Percentiles rank a stretch among this genome's conserved stretches.
Evolutionary conservation across 2,113 vertebrate genomes (phyloP).

Genomic region (Otis tarda): DNA sequence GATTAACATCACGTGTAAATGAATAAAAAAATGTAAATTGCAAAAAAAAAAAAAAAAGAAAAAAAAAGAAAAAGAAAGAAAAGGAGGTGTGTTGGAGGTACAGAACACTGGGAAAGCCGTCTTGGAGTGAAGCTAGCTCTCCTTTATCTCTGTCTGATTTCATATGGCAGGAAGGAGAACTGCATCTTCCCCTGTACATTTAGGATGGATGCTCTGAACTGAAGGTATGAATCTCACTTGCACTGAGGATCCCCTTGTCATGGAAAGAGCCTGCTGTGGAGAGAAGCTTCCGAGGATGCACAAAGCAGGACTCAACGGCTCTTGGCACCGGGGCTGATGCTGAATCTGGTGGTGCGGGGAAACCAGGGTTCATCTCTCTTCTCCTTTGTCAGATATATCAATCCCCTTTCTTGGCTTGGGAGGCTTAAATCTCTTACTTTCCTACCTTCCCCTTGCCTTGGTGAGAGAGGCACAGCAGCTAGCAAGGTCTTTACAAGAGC

Average conservation of each 20-base stretch:
- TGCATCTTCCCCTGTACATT: background rate
- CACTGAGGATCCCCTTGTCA: background rate
- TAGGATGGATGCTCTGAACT: background rate
- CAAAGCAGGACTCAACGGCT: background rate
- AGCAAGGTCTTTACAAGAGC: background rate
- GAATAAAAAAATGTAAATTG: conserved; percentile 76
- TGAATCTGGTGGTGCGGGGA: background rate
- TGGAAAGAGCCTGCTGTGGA: background rate
- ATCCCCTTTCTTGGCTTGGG: background rate
- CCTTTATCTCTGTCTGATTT: background rate
- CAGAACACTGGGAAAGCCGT: background rate
- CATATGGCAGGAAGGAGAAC: background rate
- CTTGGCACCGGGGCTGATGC: too few species aligned
- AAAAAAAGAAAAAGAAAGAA: background rate
- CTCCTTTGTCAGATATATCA: background rate
- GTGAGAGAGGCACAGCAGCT: background rate
- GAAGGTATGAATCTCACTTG: background rate
- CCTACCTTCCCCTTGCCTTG: background rate
- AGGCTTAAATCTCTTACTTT: background rate
- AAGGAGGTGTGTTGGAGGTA: background rate
- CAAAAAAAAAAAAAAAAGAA: background rate
- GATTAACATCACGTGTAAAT: conserved; percentile 70
- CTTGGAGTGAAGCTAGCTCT: background rate
- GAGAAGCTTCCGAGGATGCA: background rate
- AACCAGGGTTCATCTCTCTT: background rate